Evolutionary conservation across 2,113 vertebrate genomes (phyloP).

Genomic region (Cichladusa arquata): DNA sequence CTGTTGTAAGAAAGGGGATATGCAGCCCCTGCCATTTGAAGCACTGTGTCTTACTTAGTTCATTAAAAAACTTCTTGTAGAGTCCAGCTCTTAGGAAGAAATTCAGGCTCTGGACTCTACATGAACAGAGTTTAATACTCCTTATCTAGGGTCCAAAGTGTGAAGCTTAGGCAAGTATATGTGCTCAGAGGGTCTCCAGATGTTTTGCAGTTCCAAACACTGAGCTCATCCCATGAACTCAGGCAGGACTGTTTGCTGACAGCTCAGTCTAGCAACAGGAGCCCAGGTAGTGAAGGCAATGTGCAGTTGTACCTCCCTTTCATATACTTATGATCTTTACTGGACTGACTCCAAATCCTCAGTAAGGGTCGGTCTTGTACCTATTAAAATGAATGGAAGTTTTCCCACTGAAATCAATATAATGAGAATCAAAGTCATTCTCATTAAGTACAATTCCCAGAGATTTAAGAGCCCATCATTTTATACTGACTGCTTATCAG

Average conservation of each 20-base stretch:
- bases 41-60: neutral
- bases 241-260: neutral
- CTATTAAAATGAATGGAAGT: constrained; percentile 46
- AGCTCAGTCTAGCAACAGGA: neutral
- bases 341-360: constrained; percentile 17
- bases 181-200: neutral
- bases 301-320: neutral
- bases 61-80: neutral
- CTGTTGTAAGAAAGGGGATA: neutral
- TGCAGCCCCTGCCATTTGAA: neutral
- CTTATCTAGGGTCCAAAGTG: neutral
- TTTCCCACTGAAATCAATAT: constrained; percentile 39
- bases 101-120: neutral
- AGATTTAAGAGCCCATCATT: constrained; percentile 42
- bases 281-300: neutral
- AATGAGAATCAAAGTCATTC: constrained; percentile 24
- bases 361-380: neutral
- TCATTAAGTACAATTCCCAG: constrained; percentile 18
- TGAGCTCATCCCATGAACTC: fast-evolving
- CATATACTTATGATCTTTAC: neutral
- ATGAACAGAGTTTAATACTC: neutral
- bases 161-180: neutral
- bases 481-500: constrained; percentile 35
- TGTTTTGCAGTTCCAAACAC: neutral
- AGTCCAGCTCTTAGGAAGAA: neutral